Base-by-base conservation (phyloP, 2,113 vertebrate genomes). In the Alligator mississippiensis region DNA sequence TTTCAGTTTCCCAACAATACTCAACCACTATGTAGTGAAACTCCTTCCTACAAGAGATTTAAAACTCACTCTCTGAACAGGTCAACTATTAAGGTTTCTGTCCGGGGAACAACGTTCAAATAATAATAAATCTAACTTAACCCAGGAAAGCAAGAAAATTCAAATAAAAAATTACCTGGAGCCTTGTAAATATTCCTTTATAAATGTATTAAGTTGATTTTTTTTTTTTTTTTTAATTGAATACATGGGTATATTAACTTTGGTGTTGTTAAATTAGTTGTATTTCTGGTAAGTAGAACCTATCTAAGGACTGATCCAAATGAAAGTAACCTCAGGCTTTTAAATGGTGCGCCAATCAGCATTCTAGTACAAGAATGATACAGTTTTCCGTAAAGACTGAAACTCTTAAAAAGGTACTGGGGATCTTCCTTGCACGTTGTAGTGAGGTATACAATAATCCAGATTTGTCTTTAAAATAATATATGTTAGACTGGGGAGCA, bases 351-450 rank as follows among this genome's bases (percentile, higher is more conserved):
- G 1, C 18, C 9, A 1, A 1, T 15, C 82, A 64, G 74, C 8
- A 1, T 70, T 30, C 3, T 5, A 10, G 91, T 87, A 34, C 13
- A 11, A 15, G 81, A 17, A 1, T 1, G 24, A 2, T 55, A 54
- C 28, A 2, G 0, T 4, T 77, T 55, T 72, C 3, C 21, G 21
- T 1, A 15, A 19, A 1, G 38, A 82, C 27, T 1, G 28, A 80
- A 63, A 12, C 24, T 4, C 6, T 12, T 86, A 3, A 59, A n/a
- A 81, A 63, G 19, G 82, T 34, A 86, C 34, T 34, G 30, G 38
- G 34, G 34, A 72, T n/a, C 0, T 1, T 7, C 59, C 24, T 28
- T 89, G 75, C n/a, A 0, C 27, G 2, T 0, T n/a, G 64, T 21
- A 47, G 25, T 25, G 80, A 15, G 6, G 2, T 3, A 0, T 60